Conservation (phyloP, 2,888 invertebrate genomes). For the Arrhopalites spinosus region DNA sequence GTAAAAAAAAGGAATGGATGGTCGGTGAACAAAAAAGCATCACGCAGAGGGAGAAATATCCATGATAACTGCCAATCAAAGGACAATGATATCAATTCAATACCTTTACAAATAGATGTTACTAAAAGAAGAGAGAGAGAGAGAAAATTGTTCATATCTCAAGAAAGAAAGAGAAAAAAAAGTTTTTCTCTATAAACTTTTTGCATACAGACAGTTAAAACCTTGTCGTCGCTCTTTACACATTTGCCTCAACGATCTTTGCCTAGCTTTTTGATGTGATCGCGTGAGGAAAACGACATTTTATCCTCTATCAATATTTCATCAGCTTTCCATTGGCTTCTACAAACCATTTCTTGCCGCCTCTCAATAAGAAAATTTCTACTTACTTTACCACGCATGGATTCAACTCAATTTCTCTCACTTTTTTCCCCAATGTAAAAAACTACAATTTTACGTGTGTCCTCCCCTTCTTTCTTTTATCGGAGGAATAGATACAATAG, state of each 20-base stretch:
- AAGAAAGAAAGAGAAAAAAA: neutral
- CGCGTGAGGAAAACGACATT: slow-evolving; percentile 52
- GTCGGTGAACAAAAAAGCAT: neutral
- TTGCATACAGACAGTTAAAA: slow-evolving; percentile 14
- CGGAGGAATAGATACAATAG: neutral
- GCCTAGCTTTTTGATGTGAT: slow-evolving; percentile 40
- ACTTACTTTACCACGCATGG: neutral
- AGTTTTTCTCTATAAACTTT: neutral
- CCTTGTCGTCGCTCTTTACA: slow-evolving; percentile 16
- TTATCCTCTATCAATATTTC: slow-evolving; percentile 55
- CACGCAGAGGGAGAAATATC: neutral
- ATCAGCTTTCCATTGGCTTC: slow-evolving; percentile 32
- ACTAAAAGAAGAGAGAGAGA: neutral
- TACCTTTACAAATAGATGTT: neutral
- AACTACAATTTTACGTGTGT: neutral
- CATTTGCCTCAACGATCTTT: slow-evolving; percentile 34
- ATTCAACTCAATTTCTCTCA: too few relatives aligned
- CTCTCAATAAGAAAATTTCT: slow-evolving; percentile 4
- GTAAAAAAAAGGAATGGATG: neutral
- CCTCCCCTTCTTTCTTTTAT: neutral
- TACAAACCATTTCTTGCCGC: slow-evolving; percentile 17
- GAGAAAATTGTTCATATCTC: neutral
- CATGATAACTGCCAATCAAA: slow-evolving; percentile 20
- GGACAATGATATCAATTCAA: neutral
- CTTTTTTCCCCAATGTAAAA: neutral